phyloP scores from a whole-genome alignment of 2,888 invertebrate species.

The Pseudococcus jackbeardsleyi region DNA sequence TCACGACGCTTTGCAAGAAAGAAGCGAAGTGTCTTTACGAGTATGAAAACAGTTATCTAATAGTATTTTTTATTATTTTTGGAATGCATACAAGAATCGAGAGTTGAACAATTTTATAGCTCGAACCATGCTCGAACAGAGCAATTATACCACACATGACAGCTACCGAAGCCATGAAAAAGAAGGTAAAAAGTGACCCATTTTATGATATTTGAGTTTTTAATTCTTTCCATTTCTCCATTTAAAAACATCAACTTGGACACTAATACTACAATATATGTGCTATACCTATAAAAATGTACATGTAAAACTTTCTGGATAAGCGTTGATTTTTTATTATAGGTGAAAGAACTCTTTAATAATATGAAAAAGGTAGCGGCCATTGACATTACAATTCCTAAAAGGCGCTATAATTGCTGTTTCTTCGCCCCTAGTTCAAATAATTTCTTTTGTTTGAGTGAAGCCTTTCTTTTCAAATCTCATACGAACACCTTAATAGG shows the following conservation, averaged over 20 bases:
- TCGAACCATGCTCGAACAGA: too few species aligned
- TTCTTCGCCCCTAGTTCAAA: constrained; percentile 45
- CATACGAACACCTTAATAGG: constrained; percentile 56
- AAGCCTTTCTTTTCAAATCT: constrained; percentile 48
- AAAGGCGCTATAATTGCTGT: constrained; percentile 56
- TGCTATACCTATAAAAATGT: too few species aligned
- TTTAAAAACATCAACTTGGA: not conserved
- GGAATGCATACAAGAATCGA: too few species aligned
- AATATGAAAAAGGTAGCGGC: constrained; percentile 23
- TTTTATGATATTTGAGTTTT: too few species aligned
- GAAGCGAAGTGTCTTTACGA: too few species aligned
- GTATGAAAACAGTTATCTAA: too few species aligned
- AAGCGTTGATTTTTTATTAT: not conserved
- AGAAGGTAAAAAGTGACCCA: not conserved
- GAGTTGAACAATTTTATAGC: too few species aligned
- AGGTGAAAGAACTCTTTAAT: constrained; percentile 28
- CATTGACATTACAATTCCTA: constrained; percentile 57
- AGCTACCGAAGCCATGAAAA: not conserved
- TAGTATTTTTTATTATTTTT: too few species aligned
- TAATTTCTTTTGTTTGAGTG: constrained; percentile 60
- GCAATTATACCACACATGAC: too few species aligned
- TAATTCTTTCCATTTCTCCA: too few species aligned
- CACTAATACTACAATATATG: not conserved
- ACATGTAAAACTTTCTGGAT: too few species aligned
- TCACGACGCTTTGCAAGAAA: too few species aligned